Percentiles rank a stretch among this genome's conserved stretches.
These are phyloP conservation scores for Seriola dumerili DNA, from an alignment of 2,113 vertebrate genomes.

Conservation along the genomic window DNA sequence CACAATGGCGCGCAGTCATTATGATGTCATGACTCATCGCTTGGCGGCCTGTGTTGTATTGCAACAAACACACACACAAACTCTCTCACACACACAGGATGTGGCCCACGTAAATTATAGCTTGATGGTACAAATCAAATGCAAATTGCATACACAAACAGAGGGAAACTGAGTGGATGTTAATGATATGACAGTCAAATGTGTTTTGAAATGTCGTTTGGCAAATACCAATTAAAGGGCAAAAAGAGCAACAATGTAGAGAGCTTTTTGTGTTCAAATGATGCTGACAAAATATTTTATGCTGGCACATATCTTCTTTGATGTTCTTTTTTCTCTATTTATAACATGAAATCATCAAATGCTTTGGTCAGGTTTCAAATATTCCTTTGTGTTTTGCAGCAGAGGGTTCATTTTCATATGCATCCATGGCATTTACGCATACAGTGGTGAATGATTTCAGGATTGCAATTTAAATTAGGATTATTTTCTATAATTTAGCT, in stretches of 20 bases:
- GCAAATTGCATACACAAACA: slow-evolving; percentile 72
- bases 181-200: slow-evolving; percentile 76
- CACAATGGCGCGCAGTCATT: slow-evolving; percentile 52
- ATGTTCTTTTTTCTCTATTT: slow-evolving; percentile 4
- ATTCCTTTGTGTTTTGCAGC: slow-evolving; percentile 5
- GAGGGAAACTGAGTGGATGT: slow-evolving; percentile 63
- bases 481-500: not conserved
- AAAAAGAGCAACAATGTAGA: slow-evolving; percentile 43
- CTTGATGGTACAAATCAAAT: slow-evolving; percentile 72
- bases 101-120: slow-evolving; percentile 65
- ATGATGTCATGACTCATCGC: slow-evolving; percentile 69
- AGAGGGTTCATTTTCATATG: not conserved
- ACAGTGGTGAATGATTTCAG: not conserved
- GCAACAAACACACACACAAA: slow-evolving; percentile 29
- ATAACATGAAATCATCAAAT: slow-evolving; percentile 7
- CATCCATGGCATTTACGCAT: not conserved
- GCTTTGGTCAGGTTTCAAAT: not conserved
- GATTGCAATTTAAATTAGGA: not conserved
- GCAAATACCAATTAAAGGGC: slow-evolving; percentile 74
- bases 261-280: slow-evolving; percentile 39
- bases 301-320: slow-evolving; percentile 21
- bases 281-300: slow-evolving; percentile 26
- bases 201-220: slow-evolving; percentile 70
- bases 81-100: slow-evolving; percentile 20
- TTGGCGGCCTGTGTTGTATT: slow-evolving; percentile 48